phyloP scores from a whole-genome alignment of 37 sponge, comb jelly and placozoan species.

The Hexactinellida sp. region DNA sequence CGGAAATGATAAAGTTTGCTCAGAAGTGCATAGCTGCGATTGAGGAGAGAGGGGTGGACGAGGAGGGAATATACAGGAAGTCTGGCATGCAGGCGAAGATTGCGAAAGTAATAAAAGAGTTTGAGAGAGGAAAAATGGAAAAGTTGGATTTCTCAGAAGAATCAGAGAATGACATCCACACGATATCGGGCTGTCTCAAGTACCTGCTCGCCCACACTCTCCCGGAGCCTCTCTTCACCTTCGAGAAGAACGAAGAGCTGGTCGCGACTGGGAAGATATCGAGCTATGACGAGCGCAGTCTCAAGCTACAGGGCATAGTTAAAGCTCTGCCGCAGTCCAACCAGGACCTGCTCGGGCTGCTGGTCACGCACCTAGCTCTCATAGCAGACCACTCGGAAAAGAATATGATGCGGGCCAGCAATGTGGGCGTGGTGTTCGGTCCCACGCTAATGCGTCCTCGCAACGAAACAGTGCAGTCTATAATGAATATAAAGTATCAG shows the following conservation, averaged over 20 bases:
- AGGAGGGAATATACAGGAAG: conserved; percentile 84
- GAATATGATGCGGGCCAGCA: conserved; percentile 91
- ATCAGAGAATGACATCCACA: conserved; percentile 67
- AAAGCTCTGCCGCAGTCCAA: not conserved
- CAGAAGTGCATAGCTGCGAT: conserved; percentile 45
- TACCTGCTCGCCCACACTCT: conserved; percentile 23
- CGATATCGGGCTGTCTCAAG: conserved; percentile 73
- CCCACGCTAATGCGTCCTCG: conserved; percentile 89
- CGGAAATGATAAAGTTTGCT: conserved; percentile 39
- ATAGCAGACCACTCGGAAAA: conserved; percentile 47
- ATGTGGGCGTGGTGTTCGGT: conserved; percentile 90
- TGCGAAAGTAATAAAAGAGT: conserved; percentile 49
- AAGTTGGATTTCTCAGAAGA: conserved; percentile 34
- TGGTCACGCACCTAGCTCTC: conserved; percentile 19
- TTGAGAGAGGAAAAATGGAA: conserved; percentile 28
- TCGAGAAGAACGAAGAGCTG: conserved; percentile 20
- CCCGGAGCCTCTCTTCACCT: conserved; percentile 26
- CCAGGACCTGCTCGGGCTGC: not conserved
- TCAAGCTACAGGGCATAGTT: not conserved
- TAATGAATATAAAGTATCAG: conserved; percentile 87
- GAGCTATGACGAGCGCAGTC: conserved; percentile 1
- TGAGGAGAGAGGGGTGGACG: conserved; percentile 61
- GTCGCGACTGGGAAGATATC: conserved; percentile 4
- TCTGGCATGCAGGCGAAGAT: conserved; percentile 67
- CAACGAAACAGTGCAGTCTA: conserved; percentile 76